Base-by-base conservation (phyloP, 2,113 vertebrate genomes). In the Myanophis thanlyinensis region DNA sequence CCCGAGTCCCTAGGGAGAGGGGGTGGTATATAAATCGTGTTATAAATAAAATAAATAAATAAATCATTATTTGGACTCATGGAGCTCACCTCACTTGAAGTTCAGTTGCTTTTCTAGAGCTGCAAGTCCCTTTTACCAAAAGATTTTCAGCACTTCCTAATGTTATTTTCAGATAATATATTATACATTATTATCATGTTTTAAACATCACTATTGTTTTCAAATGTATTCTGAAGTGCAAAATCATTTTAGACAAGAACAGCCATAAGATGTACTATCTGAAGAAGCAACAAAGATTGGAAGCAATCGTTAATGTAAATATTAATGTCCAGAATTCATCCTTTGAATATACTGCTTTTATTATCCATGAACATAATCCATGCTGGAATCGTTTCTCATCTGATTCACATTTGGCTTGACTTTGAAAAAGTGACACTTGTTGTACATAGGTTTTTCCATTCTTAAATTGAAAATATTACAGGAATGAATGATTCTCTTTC, bases 211-310 rank as follows among this genome's bases (percentile, higher is more conserved):
- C 91, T 94, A 93, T 2, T 46, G 0, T 91, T 89, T 13, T 87
- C 40, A 80, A 8, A 84, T 27, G 1, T 47, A 27, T 91, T 67
- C 93, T 92, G 88, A 93, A 93, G 85, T 5, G 59, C 5, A 1
- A 49, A 27, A 13, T 89, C 20, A 73, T 95, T 95, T 90, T 93
- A 56, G 90, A 46, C 52, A 92, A 88, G 22, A 88, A 89, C 30
- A 89, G 1, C 0, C 89, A 87, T 10, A 6, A 89, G 30, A 84
- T 91, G 9, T 18, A 40, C 5, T 40, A 91, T 88, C 85, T 49
- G 49, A 93, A 91, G 49, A 7, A 90, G 35, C 15, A 91, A 47
- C 20, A 90, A 44, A 93, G 48, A 30, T 48, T 87, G 85, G 47
- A 44, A 80, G 35, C 73, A 80, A 80, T 80, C 1, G 2, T 44